Evolutionary conservation across 2,797 vertebrate genomes (phyloP).

Genomic region (Sebastes jordani): DNA sequence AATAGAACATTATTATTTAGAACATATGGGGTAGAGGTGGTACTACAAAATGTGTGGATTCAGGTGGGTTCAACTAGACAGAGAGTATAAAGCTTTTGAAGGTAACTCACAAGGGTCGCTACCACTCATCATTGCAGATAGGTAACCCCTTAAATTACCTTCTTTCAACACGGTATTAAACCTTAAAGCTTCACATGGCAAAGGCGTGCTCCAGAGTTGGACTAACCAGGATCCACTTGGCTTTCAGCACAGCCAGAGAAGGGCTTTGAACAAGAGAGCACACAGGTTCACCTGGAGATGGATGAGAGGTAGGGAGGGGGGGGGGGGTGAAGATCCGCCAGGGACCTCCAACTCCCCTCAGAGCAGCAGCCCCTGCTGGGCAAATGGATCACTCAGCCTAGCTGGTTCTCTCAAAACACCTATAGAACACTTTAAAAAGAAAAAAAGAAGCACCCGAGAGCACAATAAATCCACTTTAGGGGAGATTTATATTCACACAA

Average conservation of each 20-base stretch:
- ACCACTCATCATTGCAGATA: slow-evolving; percentile 30
- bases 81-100: not conserved
- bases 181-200: slow-evolving; percentile 47
- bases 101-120: not conserved
- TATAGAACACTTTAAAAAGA: slow-evolving; percentile 64
- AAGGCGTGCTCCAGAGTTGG: slow-evolving; percentile 34
- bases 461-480: slow-evolving; percentile 65
- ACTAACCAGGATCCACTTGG: slow-evolving; percentile 59
- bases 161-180: slow-evolving; percentile 44
- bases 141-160: slow-evolving; percentile 20
- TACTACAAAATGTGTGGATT: not conserved
- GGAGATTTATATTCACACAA: slow-evolving; percentile 42
- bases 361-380: slow-evolving; percentile 68
- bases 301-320: slow-evolving; percentile 54
- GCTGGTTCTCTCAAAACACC: slow-evolving; percentile 57
- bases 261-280: slow-evolving; percentile 55
- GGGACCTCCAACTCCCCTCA: slow-evolving; percentile 70
- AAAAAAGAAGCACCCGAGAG: slow-evolving; percentile 30
- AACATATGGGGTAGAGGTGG: not conserved
- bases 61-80: not conserved
- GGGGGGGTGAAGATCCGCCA: slow-evolving; percentile 61
- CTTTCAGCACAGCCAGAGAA: slow-evolving; percentile 54
- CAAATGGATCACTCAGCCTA: slow-evolving; percentile 58
- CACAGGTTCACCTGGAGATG: slow-evolving; percentile 62
- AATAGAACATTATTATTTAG: too few relatives aligned